Percentiles rank a stretch among this genome's conserved stretches.
Evolutionary conservation across 2,888 invertebrate genomes (phyloP).

Genomic region (Fissipunctia ypsillon): DNA sequence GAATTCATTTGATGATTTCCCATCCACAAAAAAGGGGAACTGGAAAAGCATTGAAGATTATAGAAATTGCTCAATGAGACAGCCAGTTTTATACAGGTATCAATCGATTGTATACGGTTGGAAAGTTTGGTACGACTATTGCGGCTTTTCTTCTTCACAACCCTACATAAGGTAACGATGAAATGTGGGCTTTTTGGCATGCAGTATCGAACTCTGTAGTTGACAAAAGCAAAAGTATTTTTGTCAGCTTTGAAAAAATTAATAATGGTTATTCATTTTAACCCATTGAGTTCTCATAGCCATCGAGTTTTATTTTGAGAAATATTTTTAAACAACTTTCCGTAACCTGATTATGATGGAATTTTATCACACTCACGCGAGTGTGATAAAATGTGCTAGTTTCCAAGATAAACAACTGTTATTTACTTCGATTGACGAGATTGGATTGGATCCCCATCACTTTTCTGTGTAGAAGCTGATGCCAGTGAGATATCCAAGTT

Average conservation of each 20-base stretch:
- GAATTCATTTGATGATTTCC: too few species aligned
- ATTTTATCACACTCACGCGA: not conserved
- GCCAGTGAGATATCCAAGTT: not conserved
- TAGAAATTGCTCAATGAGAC: not conserved
- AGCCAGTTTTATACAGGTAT: not conserved
- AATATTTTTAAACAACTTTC: not conserved
- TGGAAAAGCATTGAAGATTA: too few species aligned
- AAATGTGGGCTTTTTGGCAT: not conserved
- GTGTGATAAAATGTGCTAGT: too few species aligned
- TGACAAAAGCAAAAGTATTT: not conserved
- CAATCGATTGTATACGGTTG: not conserved
- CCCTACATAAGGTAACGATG: not conserved
- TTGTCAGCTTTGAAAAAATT: not conserved
- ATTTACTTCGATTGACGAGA: not conserved
- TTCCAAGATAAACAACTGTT: not conserved
- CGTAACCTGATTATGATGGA: not conserved
- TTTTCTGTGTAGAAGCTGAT: not conserved
- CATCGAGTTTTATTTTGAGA: not conserved
- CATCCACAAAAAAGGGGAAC: too few species aligned
- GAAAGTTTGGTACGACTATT: not conserved
- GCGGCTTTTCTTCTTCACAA: not conserved
- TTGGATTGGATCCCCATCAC: not conserved
- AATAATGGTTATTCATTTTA: not conserved
- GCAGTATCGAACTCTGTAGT: not conserved
- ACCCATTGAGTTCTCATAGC: not conserved